These are phyloP conservation scores for Euschistus heros DNA, from an alignment of 1,140 invertebrate species.

Conservation along the genomic window DNA sequence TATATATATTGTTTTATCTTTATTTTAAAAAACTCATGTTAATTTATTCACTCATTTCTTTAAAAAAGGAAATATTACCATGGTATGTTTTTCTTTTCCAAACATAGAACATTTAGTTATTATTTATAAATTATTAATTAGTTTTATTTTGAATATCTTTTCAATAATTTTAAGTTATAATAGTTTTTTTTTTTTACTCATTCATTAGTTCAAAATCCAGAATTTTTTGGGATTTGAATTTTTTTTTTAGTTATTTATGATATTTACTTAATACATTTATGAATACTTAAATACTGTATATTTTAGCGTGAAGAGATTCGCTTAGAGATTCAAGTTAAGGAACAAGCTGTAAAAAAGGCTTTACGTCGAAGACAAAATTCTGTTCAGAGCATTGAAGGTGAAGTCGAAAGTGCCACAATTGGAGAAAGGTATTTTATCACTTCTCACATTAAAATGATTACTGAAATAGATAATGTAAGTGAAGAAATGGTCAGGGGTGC, in stretches of 20 bases:
- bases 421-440: too few relatives aligned
- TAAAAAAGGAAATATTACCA: too few relatives aligned
- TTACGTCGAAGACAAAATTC: slow-evolving; percentile 37
- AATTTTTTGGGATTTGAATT: neutral
- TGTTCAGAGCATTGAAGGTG: slow-evolving; percentile 14
- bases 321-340: slow-evolving; percentile 54
- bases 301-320: slow-evolving; percentile 48
- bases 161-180: neutral
- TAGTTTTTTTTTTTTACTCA: neutral
- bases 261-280: neutral
- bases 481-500: too few relatives aligned
- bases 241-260: neutral
- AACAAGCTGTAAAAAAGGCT: slow-evolving; percentile 54
- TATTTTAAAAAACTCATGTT: too few relatives aligned
- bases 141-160: neutral
- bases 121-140: neutral
- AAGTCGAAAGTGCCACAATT: neutral
- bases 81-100: too few relatives aligned
- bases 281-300: neutral
- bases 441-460: too few relatives aligned
- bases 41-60: too few relatives aligned
- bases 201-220: too few relatives aligned
- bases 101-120: neutral
- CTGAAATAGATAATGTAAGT: too few relatives aligned
- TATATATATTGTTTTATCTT: too few relatives aligned